Percentiles rank a stretch among this genome's conserved stretches.
Conservation (phyloP, 2,888 invertebrate species). For the Pasiphila rectangulata region DNA sequence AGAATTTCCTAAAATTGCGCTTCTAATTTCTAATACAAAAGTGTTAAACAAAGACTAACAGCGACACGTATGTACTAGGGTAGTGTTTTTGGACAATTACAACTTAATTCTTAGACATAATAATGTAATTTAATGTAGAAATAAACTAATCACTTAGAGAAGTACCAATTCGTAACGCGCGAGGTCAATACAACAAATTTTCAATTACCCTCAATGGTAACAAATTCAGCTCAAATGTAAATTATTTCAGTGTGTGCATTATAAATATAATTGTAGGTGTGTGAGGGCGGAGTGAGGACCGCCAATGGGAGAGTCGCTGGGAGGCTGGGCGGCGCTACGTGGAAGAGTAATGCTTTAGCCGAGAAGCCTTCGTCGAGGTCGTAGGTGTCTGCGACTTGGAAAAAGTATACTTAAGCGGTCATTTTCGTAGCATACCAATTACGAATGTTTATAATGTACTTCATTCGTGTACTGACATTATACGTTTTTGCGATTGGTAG, state of each 20-base stretch:
- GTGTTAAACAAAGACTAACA: no score
- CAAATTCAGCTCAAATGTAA: conserved; percentile 81
- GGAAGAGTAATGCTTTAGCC: conserved; percentile 74
- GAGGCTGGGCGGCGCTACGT: conserved; percentile 65
- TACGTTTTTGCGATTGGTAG: no score
- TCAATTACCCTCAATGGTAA: conserved; percentile 77
- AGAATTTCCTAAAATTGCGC: no score
- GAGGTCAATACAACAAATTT: conserved; percentile 79
- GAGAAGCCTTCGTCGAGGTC: conserved; percentile 68
- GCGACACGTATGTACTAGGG: no score
- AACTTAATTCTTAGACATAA: no score
- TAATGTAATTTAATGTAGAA: no score
- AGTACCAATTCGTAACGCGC: conserved; percentile 56
- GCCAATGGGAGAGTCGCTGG: conserved; percentile 60
- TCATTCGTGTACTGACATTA: no score
- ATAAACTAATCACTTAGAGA: conserved; percentile 66
- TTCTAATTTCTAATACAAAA: no score
- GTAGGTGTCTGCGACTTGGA: conserved; percentile 37
- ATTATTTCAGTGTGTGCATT: conserved; percentile 78
- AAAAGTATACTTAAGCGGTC: no score
- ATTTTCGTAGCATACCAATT: no score
- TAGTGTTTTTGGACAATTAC: no score
- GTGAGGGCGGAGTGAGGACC: conserved; percentile 59
- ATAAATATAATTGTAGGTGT: conserved; percentile 80
- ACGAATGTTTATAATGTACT: no score